Percentiles rank a stretch among this genome's conserved stretches.
Conservation (phyloP, 2,888 invertebrate species). For the Drosophila prostipennis region DNA sequence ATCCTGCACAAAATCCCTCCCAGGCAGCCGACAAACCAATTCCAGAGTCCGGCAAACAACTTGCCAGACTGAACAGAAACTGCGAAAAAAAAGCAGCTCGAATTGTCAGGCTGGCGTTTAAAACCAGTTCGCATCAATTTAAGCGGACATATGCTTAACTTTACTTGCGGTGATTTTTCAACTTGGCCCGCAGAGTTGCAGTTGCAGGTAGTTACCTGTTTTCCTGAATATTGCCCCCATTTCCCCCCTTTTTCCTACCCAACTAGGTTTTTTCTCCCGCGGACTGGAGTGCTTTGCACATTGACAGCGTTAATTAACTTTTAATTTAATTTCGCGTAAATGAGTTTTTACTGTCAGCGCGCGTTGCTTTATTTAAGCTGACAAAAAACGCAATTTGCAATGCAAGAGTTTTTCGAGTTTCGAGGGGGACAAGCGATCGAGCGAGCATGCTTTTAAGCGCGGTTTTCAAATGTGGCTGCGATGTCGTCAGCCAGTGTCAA, state of each 20-base stretch:
- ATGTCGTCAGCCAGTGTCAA: constrained; percentile 76
- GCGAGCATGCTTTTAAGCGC: constrained; percentile 72
- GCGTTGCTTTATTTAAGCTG: constrained; percentile 66
- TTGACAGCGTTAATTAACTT: constrained; percentile 82
- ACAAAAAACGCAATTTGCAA: constrained; percentile 59
- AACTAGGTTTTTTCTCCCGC: too few species aligned
- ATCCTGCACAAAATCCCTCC: constrained; percentile 11
- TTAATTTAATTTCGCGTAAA: constrained; percentile 82
- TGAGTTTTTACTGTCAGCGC: constrained; percentile 82
- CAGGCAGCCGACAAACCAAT: constrained; percentile 47
- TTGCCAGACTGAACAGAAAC: constrained; percentile 18
- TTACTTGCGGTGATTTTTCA: constrained; percentile 77
- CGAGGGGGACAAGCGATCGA: constrained; percentile 16
- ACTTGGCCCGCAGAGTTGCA: constrained; percentile 69
- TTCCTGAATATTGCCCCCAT: neutral
- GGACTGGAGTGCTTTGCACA: constrained; percentile 79
- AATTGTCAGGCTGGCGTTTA: constrained; percentile 72
- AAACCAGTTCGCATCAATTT: constrained; percentile 79
- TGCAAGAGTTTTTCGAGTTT: constrained; percentile 44
- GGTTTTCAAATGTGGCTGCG: constrained; percentile 76
- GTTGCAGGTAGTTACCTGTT: constrained; percentile 54
- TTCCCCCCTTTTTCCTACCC: neutral
- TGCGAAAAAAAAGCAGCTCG: neutral
- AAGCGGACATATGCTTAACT: constrained; percentile 78
- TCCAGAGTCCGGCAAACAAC: constrained; percentile 47